Percentiles rank a stretch among this genome's conserved stretches.
These are phyloP conservation scores for Ctenopoma multispine DNA, from an alignment of 2,797 vertebrate species.

Conservation along the genomic window DNA sequence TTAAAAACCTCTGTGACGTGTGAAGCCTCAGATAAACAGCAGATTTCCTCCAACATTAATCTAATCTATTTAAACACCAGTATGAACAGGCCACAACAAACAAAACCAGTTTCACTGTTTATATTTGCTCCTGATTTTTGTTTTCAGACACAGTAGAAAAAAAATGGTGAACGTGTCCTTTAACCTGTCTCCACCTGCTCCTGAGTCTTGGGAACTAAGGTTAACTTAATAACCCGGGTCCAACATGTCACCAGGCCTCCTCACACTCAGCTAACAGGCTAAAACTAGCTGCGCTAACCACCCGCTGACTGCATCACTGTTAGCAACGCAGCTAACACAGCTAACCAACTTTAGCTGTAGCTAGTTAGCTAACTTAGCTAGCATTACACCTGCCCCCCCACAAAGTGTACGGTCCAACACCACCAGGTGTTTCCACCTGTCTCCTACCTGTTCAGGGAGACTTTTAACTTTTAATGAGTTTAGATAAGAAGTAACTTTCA, in stretches of 20 bases:
- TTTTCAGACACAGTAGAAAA: no score
- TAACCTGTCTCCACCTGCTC: no score
- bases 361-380: not conserved
- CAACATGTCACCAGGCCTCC: not conserved
- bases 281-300: slow-evolving; percentile 16
- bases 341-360: slow-evolving; percentile 48
- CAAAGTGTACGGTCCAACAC: not conserved
- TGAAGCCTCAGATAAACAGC: no score
- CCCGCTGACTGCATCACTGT: slow-evolving; percentile 5
- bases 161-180: no score
- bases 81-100: no score
- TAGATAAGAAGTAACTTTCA: not conserved
- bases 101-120: no score
- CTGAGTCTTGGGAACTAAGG: no score
- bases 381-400: slow-evolving; percentile 34
- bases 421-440: not conserved
- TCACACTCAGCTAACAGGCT: slow-evolving; percentile 37
- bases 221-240: not conserved
- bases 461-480: rapidly evolving
- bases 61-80: no score
- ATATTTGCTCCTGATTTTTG: no score
- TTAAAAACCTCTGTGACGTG: no score
- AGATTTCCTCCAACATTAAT: no score
- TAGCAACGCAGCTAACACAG: slow-evolving; percentile 35
- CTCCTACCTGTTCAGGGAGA: not conserved